Evolutionary conservation across 2,888 invertebrate species (phyloP), one percentile per base, ranked within the genome.

Genomic region (Megalurothrips usitatus): DNA sequence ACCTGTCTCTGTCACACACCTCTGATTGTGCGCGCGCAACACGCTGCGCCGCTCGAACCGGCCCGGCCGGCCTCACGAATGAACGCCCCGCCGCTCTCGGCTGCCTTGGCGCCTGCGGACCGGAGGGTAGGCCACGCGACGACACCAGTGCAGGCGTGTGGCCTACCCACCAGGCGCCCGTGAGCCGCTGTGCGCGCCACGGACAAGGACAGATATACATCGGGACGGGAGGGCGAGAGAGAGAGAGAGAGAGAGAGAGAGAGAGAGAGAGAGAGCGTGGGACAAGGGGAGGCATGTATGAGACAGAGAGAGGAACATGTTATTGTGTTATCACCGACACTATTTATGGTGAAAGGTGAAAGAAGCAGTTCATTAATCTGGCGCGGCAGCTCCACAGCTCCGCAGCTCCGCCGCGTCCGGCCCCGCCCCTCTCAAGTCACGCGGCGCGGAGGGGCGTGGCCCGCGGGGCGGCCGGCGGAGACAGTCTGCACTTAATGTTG

Each of bases 401-500:
- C n/a, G 23, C n/a, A 9, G 68, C 63, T 19, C 52, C 52, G 52
- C 52, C 58, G 14, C 58, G 63, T n/a, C 23, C 23, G 58, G 68
- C 68, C n/a, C 68, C 68, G 68, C 68, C 68, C 23, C 68, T 68
- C 68, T 68, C 23, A 23, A 68, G 68, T 68, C 68, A 68, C 23
- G 68, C n/a, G 23, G 68, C 0, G 68, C 23, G 63, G 63, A 9
- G n/a, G 63, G 63, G 23, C n/a, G n/a, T n/a, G n/a, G n/a, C n/a
- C n/a, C n/a, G n/a, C 63, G n/a, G 63, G 23, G 63, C 19, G 68
- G 68, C n/a, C n/a, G 68, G 68, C n/a, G 23, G 68, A 23, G 68
- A n/a, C 58, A 6, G 68, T 23, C 68, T 68, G 68, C 68, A 68
- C 68, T 68, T 68, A 68, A 68, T 68, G 68, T 68, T 68, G 68